Conservation (phyloP, 2,113 vertebrate species). For the Coregonus clupeaformis region DNA sequence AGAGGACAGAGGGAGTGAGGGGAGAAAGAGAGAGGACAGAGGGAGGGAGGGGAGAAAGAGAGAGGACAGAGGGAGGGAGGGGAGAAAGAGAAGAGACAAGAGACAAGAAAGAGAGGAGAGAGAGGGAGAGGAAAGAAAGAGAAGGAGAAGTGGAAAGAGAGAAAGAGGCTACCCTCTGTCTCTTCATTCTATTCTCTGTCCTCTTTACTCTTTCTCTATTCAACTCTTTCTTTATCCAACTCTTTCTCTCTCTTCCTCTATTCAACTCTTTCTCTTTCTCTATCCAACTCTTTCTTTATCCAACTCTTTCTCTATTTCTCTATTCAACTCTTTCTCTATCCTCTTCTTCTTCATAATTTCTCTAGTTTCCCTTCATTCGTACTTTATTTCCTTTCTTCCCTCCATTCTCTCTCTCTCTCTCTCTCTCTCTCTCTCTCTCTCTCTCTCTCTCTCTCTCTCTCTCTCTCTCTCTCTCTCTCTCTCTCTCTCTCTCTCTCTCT, state of each 20-base stretch:
- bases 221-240: neutral
- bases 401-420: neutral
- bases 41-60: too few species aligned
- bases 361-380: too few species aligned
- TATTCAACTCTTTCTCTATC: slow-evolving; percentile 32
- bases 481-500: slow-evolving; percentile 32
- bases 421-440: slow-evolving; percentile 33
- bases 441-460: slow-evolving; percentile 41
- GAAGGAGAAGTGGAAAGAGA: too few species aligned
- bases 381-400: too few species aligned
- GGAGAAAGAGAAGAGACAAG: too few species aligned
- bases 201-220: neutral
- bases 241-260: neutral
- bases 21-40: too few species aligned
- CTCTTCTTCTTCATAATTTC: slow-evolving; percentile 25
- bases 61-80: too few species aligned
- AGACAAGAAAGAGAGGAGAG: too few species aligned
- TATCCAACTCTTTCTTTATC: neutral
- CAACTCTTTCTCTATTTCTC: slow-evolving; percentile 38
- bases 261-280: too few species aligned
- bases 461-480: slow-evolving; percentile 22
- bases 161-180: neutral
- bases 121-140: too few species aligned
- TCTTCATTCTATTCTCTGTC: neutral
- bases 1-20: too few species aligned